phyloP scores from a whole-genome alignment of 2,113 vertebrate species.

The Campylomormyrus numenius region DNA sequence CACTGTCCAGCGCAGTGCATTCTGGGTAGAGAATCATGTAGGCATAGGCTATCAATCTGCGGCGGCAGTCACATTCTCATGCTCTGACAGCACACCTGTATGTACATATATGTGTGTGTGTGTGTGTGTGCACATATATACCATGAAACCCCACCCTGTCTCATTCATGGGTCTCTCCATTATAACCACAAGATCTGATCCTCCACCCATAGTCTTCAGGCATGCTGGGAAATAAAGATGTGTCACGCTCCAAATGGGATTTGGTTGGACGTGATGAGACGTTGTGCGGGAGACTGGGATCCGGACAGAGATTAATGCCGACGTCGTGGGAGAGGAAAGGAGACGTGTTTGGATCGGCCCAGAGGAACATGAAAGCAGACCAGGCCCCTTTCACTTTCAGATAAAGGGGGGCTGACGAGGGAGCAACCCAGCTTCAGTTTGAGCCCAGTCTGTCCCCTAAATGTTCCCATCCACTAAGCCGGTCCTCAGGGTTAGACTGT shows the following conservation, averaged over 20 bases:
- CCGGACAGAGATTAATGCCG: conserved; percentile 30
- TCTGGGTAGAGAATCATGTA: not conserved
- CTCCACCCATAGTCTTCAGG: not conserved
- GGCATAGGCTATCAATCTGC: conserved; percentile 23
- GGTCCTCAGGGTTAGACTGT: not conserved
- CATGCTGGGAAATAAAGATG: conserved; percentile 32
- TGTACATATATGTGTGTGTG: not conserved
- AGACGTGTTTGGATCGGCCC: not conserved
- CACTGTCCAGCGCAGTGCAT: not conserved
- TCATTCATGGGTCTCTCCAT: not conserved
- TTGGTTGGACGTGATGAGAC: conserved; percentile 26
- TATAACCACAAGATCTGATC: not conserved
- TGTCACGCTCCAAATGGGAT: conserved; percentile 45
- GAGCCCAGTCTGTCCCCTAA: not conserved
- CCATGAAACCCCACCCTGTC: not conserved
- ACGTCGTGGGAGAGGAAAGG: not conserved
- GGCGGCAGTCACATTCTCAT: not conserved
- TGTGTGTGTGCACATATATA: not conserved
- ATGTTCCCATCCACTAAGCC: not conserved
- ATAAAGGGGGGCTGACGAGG: not conserved
- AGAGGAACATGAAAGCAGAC: not conserved
- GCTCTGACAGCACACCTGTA: not conserved
- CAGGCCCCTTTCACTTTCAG: not conserved
- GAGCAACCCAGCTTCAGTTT: not conserved
- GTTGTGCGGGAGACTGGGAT: conserved; percentile 5